These are phyloP conservation scores for Acanthosoma haemorrhoidale DNA, from an alignment of 2,888 invertebrate species.

Conservation along the genomic window DNA sequence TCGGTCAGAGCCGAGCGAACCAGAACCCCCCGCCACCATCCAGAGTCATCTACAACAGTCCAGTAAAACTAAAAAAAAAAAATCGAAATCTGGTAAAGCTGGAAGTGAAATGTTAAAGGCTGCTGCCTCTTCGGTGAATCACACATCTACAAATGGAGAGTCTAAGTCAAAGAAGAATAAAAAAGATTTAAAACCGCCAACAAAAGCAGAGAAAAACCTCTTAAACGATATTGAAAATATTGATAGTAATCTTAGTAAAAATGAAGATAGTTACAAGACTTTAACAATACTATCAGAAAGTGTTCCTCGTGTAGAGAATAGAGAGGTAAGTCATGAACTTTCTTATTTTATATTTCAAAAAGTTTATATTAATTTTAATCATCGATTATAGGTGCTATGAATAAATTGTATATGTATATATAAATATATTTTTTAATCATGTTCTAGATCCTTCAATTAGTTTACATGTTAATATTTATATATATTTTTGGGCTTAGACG, in stretches of 20 bases:
- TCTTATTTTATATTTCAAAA: neutral
- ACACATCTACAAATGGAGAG: conserved; percentile 13
- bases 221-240: conserved; percentile 14
- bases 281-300: conserved; percentile 3
- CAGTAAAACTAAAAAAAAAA: conserved; percentile 21
- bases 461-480: no score
- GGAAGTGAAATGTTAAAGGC: neutral
- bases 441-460: no score
- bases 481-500: no score
- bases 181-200: conserved; percentile 28
- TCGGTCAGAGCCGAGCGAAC: neutral
- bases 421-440: no score
- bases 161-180: conserved; percentile 31
- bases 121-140: neutral
- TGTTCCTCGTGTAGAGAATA: neutral
- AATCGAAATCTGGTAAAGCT: conserved; percentile 14
- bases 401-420: neutral
- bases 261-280: conserved; percentile 32
- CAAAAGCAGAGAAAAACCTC: conserved; percentile 44
- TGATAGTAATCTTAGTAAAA: neutral
- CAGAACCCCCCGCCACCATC: neutral
- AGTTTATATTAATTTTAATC: no score
- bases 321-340: conserved; percentile 16
- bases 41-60: neutral
- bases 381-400: no score